A percentile compares a stretch with the other conserved stretches of the same genome.
These are phyloP conservation scores for Spizella passerina DNA, from an alignment of 2,797 vertebrate genomes.

Conservation along the genomic window DNA sequence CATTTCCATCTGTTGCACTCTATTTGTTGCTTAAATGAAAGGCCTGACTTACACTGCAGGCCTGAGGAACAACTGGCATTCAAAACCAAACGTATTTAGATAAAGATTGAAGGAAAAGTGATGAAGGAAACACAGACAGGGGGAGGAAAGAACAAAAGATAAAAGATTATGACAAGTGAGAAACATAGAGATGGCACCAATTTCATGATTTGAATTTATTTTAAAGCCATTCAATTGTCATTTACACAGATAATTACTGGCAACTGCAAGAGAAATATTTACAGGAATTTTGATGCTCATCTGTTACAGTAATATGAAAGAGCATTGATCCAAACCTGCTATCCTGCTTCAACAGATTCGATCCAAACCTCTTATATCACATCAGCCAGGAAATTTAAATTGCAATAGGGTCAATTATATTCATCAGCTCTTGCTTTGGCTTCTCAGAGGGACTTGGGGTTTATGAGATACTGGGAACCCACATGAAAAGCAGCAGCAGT, in stretches of 20 bases:
- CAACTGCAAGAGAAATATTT: constrained; percentile 12
- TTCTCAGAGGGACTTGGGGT: neutral
- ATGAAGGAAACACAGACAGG: neutral
- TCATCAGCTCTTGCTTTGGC: neutral
- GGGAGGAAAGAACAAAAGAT: neutral
- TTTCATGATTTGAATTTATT: neutral
- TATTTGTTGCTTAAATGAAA: neutral
- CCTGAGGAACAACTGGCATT: neutral
- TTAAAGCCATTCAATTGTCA: neutral
- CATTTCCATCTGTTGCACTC: neutral
- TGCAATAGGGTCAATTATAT: neutral
- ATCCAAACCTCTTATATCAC: neutral
- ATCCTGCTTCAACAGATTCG: neutral
- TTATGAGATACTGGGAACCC: neutral
- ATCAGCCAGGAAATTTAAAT: constrained; percentile 25
- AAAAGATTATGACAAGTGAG: neutral
- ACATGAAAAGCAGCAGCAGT: neutral
- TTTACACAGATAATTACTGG: neutral
- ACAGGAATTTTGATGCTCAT: constrained; percentile 31
- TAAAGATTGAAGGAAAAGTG: neutral
- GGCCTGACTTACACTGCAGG: neutral
- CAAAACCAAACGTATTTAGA: neutral
- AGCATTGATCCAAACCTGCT: constrained; percentile 44
- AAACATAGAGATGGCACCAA: neutral
- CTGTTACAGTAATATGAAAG: constrained; percentile 26